A percentile compares a stretch with the other conserved stretches of the same genome.
phyloP scores from a whole-genome alignment of 2,888 invertebrate species.

The Leucophenga montana region DNA sequence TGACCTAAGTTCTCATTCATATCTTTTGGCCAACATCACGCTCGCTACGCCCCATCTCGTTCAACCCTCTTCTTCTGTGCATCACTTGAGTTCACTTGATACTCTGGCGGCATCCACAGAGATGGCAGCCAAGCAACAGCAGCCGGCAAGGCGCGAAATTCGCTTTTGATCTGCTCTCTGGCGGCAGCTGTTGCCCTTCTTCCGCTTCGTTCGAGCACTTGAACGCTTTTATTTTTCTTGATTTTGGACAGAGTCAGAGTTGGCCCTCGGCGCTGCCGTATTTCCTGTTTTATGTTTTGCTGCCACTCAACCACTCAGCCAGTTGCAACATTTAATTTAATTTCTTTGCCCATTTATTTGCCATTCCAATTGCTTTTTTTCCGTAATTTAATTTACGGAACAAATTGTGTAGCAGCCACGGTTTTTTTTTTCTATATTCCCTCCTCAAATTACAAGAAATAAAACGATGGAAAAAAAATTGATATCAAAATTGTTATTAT shows the following conservation, averaged over 20 bases:
- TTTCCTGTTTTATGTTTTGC: constrained; percentile 21
- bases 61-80: no score
- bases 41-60: neutral
- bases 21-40: constrained; percentile 25
- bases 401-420: neutral
- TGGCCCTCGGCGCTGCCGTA: constrained; percentile 24
- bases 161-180: constrained; percentile 20
- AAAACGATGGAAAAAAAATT: no score
- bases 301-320: constrained; percentile 17
- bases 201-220: neutral
- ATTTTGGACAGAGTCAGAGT: neutral
- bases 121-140: neutral
- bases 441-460: neutral
- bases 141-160: neutral
- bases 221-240: constrained; percentile 2
- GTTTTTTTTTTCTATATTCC: neutral
- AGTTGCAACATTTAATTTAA: constrained; percentile 54
- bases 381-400: constrained; percentile 25
- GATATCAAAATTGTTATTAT: neutral
- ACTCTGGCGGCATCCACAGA: neutral
- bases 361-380: constrained; percentile 23
- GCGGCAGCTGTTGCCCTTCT: constrained; percentile 2
- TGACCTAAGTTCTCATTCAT: constrained; percentile 15
- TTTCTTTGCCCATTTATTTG: constrained; percentile 32
- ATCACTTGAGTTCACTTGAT: neutral